Percentiles rank a stretch among this genome's conserved stretches.
Conservation (phyloP, 2,113 vertebrate species). For the Paratilapia polleni region DNA sequence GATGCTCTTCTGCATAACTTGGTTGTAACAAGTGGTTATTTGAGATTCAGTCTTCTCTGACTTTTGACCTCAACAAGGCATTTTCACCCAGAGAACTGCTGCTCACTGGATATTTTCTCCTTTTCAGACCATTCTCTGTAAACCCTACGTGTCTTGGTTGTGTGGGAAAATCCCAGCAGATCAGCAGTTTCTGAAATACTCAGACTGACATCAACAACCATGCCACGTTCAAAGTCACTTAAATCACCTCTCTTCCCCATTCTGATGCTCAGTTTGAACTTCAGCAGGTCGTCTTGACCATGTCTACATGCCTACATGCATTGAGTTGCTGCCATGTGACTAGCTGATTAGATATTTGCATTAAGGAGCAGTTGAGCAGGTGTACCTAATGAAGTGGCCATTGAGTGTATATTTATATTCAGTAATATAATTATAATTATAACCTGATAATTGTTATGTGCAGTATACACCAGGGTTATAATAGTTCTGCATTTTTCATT, state of each 20-base stretch:
- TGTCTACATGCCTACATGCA: not conserved
- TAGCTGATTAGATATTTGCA: not conserved
- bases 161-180: not conserved
- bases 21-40: not conserved
- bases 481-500: too few relatives aligned
- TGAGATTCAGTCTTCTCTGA: not conserved
- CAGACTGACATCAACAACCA: not conserved
- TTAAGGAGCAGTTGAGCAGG: not conserved
- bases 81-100: not conserved
- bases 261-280: not conserved
- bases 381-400: not conserved
- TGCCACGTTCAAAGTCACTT: not conserved
- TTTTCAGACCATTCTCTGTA: not conserved
- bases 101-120: not conserved
- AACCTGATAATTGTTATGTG: too few relatives aligned
- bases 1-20: not conserved
- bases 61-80: not conserved
- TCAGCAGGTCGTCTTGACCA: not conserved
- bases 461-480: too few relatives aligned
- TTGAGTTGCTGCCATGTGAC: not conserved
- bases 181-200: not conserved
- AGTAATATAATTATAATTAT: not conserved
- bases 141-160: not conserved
- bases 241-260: not conserved
- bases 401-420: not conserved